phyloP scores from a whole-genome alignment of 2,113 vertebrate species.

The Dromiciops gliroides region DNA sequence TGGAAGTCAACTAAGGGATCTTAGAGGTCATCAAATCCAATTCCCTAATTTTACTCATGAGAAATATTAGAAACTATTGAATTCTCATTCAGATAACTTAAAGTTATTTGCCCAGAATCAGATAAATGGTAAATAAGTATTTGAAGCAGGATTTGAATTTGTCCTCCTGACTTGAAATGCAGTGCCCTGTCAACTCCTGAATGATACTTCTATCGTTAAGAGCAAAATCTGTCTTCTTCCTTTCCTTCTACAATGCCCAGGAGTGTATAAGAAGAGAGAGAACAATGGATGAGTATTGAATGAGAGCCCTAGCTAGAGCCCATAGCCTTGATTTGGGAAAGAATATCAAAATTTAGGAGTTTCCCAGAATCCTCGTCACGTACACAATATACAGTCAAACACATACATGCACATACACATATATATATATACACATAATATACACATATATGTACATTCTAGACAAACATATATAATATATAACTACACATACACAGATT shows the following conservation, averaged over 20 bases:
- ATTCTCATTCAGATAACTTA: background rate
- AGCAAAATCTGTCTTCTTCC: background rate
- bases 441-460: too few species aligned
- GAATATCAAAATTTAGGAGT: background rate
- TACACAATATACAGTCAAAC: background rate
- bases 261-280: background rate
- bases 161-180: background rate
- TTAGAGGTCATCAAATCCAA: background rate
- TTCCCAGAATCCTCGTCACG: slow-evolving; percentile 2
- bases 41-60: background rate
- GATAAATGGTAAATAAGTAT: background rate
- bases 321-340: background rate
- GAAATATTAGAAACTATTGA: background rate
- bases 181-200: background rate
- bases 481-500: too few species aligned
- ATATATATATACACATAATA: too few species aligned
- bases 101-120: background rate
- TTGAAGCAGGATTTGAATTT: background rate
- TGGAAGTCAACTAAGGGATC: background rate
- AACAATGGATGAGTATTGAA: background rate
- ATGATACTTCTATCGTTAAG: background rate
- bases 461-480: too few species aligned
- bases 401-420: too few species aligned
- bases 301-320: background rate
- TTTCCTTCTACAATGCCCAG: background rate